Evolutionary conservation across 2,113 vertebrate species (phyloP).

Genomic region (Alectura lathami): DNA sequence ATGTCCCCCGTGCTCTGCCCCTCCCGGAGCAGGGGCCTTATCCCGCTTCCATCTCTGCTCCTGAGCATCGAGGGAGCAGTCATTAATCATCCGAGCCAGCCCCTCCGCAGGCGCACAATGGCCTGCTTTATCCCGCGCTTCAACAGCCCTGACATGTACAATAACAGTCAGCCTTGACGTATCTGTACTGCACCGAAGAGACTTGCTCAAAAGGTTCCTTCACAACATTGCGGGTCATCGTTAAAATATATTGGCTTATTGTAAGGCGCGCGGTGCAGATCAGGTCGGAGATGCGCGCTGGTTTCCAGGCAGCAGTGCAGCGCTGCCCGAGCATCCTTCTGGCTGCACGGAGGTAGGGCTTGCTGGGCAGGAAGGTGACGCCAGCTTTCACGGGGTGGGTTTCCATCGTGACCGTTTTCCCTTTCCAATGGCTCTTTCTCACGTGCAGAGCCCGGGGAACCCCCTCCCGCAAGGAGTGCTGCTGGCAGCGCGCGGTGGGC

Average conservation of each 20-base stretch:
- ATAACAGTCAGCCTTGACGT: conserved; percentile 72
- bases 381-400: neutral
- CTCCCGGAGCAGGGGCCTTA: conserved; percentile 37
- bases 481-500: neutral
- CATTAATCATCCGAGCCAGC: conserved; percentile 74
- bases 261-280: conserved; percentile 27
- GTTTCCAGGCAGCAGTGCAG: conserved; percentile 25
- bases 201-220: conserved; percentile 54
- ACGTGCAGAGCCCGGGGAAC: neutral
- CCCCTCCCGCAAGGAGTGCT: neutral
- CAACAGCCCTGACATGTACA: conserved; percentile 71
- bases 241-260: conserved; percentile 57
- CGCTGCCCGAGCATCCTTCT: conserved; percentile 28
- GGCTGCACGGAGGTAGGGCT: accelerated
- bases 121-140: conserved; percentile 70
- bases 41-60: conserved; percentile 74
- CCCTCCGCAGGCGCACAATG: conserved; percentile 70
- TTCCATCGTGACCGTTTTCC: neutral
- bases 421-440: neutral
- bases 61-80: conserved; percentile 64
- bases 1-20: conserved; percentile 37
- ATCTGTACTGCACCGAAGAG: conserved; percentile 57
- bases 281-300: neutral
- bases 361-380: neutral
- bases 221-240: conserved; percentile 4